Evolutionary conservation across 92 coral and sea anemone genomes (phyloP).

Genomic region (Zoanthus solanderi): DNA sequence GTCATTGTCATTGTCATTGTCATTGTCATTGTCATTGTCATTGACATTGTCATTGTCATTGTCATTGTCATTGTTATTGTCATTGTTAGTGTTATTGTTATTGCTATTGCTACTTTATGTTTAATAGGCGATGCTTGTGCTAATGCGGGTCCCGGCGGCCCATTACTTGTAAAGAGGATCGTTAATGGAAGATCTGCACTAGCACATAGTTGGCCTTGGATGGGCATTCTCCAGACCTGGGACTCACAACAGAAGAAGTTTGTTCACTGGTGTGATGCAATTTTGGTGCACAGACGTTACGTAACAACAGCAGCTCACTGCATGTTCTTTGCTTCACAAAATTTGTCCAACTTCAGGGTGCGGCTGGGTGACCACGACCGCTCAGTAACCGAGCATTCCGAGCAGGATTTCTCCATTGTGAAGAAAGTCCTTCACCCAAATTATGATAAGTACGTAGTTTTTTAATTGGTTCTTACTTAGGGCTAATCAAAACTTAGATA

Average conservation of each 20-base stretch:
- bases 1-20: too few species aligned
- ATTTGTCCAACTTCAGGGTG: conserved; percentile 27
- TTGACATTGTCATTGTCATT: too few species aligned
- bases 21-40: too few species aligned
- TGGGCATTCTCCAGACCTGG: background rate
- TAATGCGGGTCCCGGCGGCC: background rate
- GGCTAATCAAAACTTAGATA: too few species aligned
- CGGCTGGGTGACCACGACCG: conserved; percentile 31
- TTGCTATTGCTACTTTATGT: too few species aligned
- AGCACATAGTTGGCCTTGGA: conserved; percentile 37
- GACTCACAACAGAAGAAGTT: background rate
- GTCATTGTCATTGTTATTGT: too few species aligned
- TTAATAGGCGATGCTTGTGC: background rate
- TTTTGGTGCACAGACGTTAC: background rate
- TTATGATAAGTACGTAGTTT: conserved; percentile 24
- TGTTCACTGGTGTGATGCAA: conserved; percentile 25
- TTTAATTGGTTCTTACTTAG: too few species aligned
- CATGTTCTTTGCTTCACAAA: conserved; percentile 35
- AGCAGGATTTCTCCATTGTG: conserved; percentile 11
- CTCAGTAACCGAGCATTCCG: conserved; percentile 26
- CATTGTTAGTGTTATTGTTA: too few species aligned
- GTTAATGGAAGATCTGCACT: conserved; percentile 6
- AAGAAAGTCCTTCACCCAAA: conserved; percentile 11
- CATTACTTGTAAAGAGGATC: background rate
- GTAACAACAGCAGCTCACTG: conserved; percentile 37